A percentile compares a stretch with the other conserved stretches of the same genome.
Evolutionary conservation across 2,797 vertebrate species (phyloP).

Genomic region (Silurus lanzhouensis): DNA sequence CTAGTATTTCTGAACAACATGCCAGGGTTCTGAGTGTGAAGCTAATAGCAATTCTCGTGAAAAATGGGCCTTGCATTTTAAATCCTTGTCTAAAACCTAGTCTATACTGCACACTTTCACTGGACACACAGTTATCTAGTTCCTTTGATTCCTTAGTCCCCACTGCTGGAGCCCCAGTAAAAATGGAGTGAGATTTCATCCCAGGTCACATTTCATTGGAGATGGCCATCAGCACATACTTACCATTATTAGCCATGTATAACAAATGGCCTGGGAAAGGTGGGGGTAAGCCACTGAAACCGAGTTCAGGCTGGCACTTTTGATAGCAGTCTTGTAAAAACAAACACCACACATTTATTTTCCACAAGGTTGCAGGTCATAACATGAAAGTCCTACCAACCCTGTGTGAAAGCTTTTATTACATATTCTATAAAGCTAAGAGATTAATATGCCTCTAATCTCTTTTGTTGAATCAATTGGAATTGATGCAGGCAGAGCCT

Average conservation of each 20-base stretch:
- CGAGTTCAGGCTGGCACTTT: conserved; percentile 76
- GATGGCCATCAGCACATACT: conserved; percentile 78
- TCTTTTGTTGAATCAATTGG: conserved; percentile 75
- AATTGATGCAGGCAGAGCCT: conserved; percentile 76
- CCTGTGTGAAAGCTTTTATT: conserved; percentile 32
- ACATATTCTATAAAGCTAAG: conserved; percentile 73
- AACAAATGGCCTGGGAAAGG: conserved; percentile 85
- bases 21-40: conserved; percentile 42
- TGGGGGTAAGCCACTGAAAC: conserved; percentile 73
- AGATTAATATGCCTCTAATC: conserved; percentile 83
- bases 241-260: conserved; percentile 84
- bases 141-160: conserved; percentile 19
- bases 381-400: conserved; percentile 70
- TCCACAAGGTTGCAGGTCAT: conserved; percentile 68
- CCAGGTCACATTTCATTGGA: conserved; percentile 69
- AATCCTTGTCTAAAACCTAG: conserved; percentile 24
- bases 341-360: conserved; percentile 55
- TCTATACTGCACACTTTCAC: conserved; percentile 4
- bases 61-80: conserved; percentile 55
- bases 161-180: conserved; percentile 37
- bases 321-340: conserved; percentile 82
- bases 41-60: conserved; percentile 65
- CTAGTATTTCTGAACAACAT: conserved; percentile 66
- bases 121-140: conserved; percentile 4
- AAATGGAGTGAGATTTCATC: conserved; percentile 60